phyloP scores from a whole-genome alignment of 1,140 invertebrate genomes.

The Rhagoletis zephyria region DNA sequence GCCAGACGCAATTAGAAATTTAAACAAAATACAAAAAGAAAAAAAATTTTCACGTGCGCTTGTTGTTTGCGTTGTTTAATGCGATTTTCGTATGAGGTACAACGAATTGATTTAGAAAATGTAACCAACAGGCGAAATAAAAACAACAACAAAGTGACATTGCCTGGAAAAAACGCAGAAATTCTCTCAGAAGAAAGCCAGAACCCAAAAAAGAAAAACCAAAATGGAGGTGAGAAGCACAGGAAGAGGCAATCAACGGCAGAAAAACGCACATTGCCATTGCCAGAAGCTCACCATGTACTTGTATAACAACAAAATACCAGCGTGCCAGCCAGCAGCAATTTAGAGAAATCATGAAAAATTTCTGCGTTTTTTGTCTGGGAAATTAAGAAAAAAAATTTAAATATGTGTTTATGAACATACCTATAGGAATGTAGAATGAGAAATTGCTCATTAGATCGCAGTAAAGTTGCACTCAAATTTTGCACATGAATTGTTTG shows the following conservation, averaged over 20 bases:
- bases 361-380: not conserved
- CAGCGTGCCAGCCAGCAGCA: not conserved
- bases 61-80: not conserved
- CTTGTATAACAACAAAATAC: not conserved
- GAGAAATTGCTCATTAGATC: not conserved
- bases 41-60: not conserved
- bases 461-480: not conserved
- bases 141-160: not conserved
- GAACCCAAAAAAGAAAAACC: not conserved
- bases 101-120: not conserved
- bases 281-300: not conserved
- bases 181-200: not conserved
- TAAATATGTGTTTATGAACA: too few relatives aligned
- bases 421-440: not conserved
- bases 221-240: not conserved
- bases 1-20: slow-evolving; percentile 35
- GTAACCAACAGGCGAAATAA: not conserved
- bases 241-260: not conserved
- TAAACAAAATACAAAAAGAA: slow-evolving; percentile 19
- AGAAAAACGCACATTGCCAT: not conserved
- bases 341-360: not conserved
- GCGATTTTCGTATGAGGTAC: slow-evolving; percentile 15
- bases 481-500: not conserved
- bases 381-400: not conserved
- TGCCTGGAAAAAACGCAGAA: not conserved